phyloP scores from a whole-genome alignment of 2,797 vertebrate species.

The Thripadectes ignobilis region DNA sequence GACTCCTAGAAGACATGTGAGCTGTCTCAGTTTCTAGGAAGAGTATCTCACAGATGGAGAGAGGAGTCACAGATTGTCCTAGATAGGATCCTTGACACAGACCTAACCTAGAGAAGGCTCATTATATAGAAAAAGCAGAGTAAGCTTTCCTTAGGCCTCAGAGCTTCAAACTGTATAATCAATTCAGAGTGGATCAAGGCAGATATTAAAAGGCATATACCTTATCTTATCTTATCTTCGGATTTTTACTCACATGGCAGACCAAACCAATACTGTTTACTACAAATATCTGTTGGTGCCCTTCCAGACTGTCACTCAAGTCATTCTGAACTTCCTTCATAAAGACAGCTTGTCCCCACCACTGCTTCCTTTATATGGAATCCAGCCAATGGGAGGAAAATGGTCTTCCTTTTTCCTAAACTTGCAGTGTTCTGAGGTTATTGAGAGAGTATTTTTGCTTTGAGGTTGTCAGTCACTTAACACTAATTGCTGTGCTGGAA shows the following conservation, averaged over 20 bases:
- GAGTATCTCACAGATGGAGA: neutral
- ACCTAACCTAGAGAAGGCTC: neutral
- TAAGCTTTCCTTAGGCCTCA: neutral
- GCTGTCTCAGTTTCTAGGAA: neutral
- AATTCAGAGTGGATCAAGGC: neutral
- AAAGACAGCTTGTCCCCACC: neutral
- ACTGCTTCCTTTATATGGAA: neutral
- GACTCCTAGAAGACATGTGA: neutral
- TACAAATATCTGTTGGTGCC: neutral
- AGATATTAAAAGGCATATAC: neutral
- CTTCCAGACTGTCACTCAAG: neutral
- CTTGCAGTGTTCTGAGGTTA: neutral
- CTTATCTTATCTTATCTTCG: neutral
- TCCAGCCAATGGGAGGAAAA: neutral
- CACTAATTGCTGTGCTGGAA: neutral
- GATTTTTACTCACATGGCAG: neutral
- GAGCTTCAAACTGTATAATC: neutral
- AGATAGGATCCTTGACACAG: neutral
- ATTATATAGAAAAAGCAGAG: neutral
- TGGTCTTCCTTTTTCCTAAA: neutral
- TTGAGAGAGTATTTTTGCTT: neutral
- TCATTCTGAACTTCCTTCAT: neutral
- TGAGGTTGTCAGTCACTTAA: neutral
- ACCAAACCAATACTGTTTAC: neutral
- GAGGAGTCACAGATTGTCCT: neutral